phyloP scores from a whole-genome alignment of 1,140 invertebrate species.

The Pachyrhynchus sulphureomaculatus region DNA sequence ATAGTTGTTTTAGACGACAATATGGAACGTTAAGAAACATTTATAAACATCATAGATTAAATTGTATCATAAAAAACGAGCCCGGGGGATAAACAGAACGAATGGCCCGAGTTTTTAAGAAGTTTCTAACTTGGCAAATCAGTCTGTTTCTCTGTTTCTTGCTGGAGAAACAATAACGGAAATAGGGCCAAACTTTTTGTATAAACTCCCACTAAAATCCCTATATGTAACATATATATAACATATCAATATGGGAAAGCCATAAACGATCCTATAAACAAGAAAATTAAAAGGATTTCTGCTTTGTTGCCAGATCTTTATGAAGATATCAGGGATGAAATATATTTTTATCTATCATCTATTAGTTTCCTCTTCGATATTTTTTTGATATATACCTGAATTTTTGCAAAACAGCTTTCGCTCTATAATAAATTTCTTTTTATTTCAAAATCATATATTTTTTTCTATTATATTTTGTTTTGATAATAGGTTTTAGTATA shows the following conservation, averaged over 20 bases:
- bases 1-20: too few relatives aligned
- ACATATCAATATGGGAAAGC: conserved; percentile 30
- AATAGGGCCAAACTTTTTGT: conserved; percentile 25
- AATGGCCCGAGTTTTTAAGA: conserved; percentile 19
- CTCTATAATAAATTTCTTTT: too few relatives aligned
- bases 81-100: conserved; percentile 10
- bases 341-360: conserved; percentile 30
- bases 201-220: conserved; percentile 25
- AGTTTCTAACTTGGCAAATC: conserved; percentile 21
- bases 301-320: conserved; percentile 20
- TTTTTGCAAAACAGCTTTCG: background rate
- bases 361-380: conserved; percentile 23
- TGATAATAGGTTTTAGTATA: too few relatives aligned
- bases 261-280: conserved; percentile 29
- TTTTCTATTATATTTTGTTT: too few relatives aligned
- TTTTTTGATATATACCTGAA: conserved; percentile 13
- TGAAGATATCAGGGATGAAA: conserved; percentile 16
- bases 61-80: conserved; percentile 18
- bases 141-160: conserved; percentile 7
- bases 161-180: conserved; percentile 16
- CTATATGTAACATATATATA: conserved; percentile 2
- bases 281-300: conserved; percentile 27
- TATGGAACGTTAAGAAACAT: conserved; percentile 5
- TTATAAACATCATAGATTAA: conserved; percentile 20
- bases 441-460: too few relatives aligned